These are phyloP conservation scores for Arctia plantaginis DNA, from an alignment of 2,888 invertebrate genomes.

Conservation along the genomic window DNA sequence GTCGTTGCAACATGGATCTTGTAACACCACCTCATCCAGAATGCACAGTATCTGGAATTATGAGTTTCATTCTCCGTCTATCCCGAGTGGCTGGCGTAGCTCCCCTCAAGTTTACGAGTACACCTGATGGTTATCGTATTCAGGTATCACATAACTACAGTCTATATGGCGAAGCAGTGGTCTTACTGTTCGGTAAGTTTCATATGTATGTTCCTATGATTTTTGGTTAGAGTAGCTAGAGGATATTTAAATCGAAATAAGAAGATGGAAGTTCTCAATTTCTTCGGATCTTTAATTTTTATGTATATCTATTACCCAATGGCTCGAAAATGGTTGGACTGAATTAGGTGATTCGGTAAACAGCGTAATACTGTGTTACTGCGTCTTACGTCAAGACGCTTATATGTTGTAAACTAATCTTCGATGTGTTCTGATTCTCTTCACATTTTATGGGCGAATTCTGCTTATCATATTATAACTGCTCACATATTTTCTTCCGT, in stretches of 20 bases:
- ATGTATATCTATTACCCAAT: too few species aligned
- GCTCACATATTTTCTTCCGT: too few species aligned
- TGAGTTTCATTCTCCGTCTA: conserved; percentile 48
- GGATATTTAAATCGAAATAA: background rate
- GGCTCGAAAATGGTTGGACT: too few species aligned
- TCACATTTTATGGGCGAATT: too few species aligned
- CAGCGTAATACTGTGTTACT: too few species aligned
- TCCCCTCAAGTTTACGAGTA: conserved; percentile 50
- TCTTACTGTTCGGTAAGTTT: conserved; percentile 52
- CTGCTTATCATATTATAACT: too few species aligned
- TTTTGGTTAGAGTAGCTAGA: background rate
- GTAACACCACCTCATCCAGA: conserved; percentile 13
- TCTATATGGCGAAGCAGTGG: conserved; percentile 44
- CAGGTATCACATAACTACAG: conserved; percentile 36
- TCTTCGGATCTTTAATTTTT: too few species aligned
- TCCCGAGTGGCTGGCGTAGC: conserved; percentile 55
- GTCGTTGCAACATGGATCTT: background rate
- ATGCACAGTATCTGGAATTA: conserved; percentile 47
- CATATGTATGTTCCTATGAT: background rate
- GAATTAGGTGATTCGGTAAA: too few species aligned
- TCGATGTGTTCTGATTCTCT: too few species aligned
- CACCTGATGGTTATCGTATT: conserved; percentile 41
- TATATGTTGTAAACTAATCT: too few species aligned
- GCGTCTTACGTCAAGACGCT: too few species aligned
- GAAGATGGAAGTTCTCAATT: too few species aligned